Percentiles rank a stretch among this genome's conserved stretches.
phyloP scores from a whole-genome alignment of 2,888 invertebrate species.

The Chrysolina oricalcia region DNA sequence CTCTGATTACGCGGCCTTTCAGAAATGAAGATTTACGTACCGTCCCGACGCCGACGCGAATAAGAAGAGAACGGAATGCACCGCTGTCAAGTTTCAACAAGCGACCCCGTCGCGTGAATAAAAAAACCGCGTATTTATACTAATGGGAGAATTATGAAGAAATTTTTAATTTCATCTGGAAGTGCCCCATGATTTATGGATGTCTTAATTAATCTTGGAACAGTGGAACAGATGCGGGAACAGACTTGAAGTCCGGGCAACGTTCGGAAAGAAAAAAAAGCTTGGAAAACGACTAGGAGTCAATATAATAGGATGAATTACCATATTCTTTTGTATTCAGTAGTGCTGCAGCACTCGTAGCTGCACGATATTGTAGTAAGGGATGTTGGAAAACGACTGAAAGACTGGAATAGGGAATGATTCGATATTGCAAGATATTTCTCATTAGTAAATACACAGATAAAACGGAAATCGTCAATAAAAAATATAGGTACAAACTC shows the following conservation, averaged over 20 bases:
- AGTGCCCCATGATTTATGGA: conserved; percentile 65
- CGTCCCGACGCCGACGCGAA: conserved; percentile 20
- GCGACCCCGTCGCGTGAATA: conserved; percentile 13
- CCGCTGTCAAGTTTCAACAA: background rate
- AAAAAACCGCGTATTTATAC: conserved; percentile 56
- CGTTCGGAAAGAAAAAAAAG: conserved; percentile 32
- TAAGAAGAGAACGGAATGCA: conserved; percentile 8
- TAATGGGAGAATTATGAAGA: conserved; percentile 63
- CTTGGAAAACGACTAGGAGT: conserved; percentile 28
- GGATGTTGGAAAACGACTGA: background rate
- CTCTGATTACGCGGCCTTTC: conserved; percentile 56
- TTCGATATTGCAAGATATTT: too few relatives aligned
- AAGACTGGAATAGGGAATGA: too few relatives aligned
- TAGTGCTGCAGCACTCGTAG: background rate
- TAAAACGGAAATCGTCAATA: too few relatives aligned
- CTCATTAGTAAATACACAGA: too few relatives aligned
- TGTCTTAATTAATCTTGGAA: conserved; percentile 64
- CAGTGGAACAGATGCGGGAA: conserved; percentile 56
- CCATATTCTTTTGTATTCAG: conserved; percentile 43
- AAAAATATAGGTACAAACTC: too few relatives aligned
- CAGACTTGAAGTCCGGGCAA: conserved; percentile 44
- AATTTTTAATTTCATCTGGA: conserved; percentile 66
- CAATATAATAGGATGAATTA: conserved; percentile 50
- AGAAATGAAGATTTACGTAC: conserved; percentile 60
- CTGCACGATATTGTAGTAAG: conserved; percentile 9